Percentiles rank a stretch among this genome's conserved stretches.
Evolutionary conservation across 1,140 invertebrate genomes (phyloP).

Genomic region (Triops cancriformis): DNA sequence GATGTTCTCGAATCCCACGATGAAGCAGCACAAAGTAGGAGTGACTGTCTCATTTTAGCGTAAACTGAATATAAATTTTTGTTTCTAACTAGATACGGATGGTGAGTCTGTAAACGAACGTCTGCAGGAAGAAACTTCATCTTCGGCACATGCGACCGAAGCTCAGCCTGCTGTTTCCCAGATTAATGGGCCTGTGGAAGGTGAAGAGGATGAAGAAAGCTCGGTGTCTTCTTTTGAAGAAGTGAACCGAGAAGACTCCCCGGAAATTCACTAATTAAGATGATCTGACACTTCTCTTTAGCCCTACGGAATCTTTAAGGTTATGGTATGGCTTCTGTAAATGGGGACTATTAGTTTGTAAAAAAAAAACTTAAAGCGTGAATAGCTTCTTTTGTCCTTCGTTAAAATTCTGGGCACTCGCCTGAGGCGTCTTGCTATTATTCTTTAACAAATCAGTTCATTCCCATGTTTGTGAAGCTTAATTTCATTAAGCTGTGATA

Average conservation of each 20-base stretch:
- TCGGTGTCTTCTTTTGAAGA: constrained; percentile 33
- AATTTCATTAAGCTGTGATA: constrained; percentile 14
- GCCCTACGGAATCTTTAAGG: neutral
- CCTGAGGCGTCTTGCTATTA: neutral
- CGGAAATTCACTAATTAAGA: constrained; percentile 9
- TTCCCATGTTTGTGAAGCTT: constrained; percentile 17
- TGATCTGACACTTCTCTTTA: neutral
- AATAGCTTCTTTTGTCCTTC: neutral
- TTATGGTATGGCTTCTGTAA: constrained; percentile 1
- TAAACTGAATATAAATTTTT: neutral
- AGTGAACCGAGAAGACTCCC: constrained; percentile 30
- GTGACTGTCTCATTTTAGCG: neutral
- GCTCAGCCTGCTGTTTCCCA: neutral
- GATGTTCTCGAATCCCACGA: constrained; percentile 19
- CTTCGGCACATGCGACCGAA: neutral
- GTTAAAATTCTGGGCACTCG: neutral
- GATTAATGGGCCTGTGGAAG: constrained; percentile 22
- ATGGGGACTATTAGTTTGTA: neutral
- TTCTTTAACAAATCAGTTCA: neutral
- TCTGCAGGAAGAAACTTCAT: neutral
- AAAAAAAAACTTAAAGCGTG: neutral
- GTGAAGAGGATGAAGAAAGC: constrained; percentile 29
- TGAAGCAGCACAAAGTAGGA: neutral
- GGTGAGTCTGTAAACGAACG: neutral
- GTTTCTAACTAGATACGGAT: neutral